Conservation (phyloP, 1,140 invertebrate genomes). For the Centruroides sculpturatus region DNA sequence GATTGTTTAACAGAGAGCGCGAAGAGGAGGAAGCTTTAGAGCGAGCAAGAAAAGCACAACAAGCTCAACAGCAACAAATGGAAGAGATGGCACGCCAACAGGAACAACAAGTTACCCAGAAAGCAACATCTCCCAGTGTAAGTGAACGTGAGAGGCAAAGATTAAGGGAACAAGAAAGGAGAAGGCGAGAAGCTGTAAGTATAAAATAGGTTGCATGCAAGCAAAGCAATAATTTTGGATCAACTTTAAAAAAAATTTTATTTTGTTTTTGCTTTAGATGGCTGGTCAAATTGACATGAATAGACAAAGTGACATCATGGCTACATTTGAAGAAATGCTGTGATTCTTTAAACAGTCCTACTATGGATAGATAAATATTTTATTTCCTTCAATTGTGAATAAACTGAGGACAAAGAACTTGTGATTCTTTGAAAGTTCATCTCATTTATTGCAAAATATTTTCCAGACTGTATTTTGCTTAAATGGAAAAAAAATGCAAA, state of each 20-base stretch:
- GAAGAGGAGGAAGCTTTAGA: conserved; percentile 63
- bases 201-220: neutral
- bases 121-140: conserved; percentile 7
- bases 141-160: conserved; percentile 53
- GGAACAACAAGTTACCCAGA: conserved; percentile 3
- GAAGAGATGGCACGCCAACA: conserved; percentile 1
- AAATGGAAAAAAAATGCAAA: no score
- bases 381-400: neutral
- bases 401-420: no score
- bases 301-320: conserved; percentile 94
- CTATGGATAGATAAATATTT: neutral
- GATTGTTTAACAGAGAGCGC: conserved; percentile 34
- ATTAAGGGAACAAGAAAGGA: conserved; percentile 69
- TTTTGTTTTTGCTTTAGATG: conserved; percentile 48
- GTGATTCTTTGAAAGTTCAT: no score
- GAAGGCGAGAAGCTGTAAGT: conserved; percentile 81
- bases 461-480: no score
- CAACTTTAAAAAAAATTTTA: neutral
- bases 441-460: no score
- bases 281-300: conserved; percentile 95
- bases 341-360: conserved; percentile 23
- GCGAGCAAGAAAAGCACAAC: conserved; percentile 38
- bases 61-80: conserved; percentile 6
- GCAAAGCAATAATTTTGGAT: no score
- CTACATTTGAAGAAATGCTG: conserved; percentile 88